Percentiles rank a stretch among this genome's conserved stretches.
Conservation (phyloP, 1,140 invertebrate genomes). For the Drosophila prosaltans region DNA sequence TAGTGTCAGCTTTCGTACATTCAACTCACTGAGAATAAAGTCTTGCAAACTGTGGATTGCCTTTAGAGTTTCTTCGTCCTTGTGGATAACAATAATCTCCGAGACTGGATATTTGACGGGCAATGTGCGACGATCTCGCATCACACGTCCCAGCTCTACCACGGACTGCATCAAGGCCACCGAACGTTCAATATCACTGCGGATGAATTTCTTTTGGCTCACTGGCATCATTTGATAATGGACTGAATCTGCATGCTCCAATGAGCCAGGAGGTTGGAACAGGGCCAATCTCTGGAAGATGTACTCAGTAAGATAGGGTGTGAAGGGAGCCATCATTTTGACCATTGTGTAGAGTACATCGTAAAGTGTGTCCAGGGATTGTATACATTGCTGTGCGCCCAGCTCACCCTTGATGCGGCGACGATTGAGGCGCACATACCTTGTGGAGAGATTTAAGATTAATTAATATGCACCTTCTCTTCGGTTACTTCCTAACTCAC, state of each 20-base stretch:
- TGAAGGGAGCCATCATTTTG: conserved; percentile 97
- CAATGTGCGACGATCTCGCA: conserved; percentile 96
- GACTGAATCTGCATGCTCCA: conserved; percentile 85
- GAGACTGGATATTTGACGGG: conserved; percentile 98
- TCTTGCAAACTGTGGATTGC: conserved; percentile 92
- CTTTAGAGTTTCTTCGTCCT: conserved; percentile 90
- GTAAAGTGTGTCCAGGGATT: conserved; percentile 94
- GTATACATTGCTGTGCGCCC: conserved; percentile 90
- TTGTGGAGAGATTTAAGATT: not conserved
- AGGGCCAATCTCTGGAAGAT: conserved; percentile 94
- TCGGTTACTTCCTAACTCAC: conserved; percentile 71
- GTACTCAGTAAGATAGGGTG: conserved; percentile 97
- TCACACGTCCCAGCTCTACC: conserved; percentile 96
- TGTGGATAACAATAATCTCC: conserved; percentile 97
- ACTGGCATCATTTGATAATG: conserved; percentile 95
- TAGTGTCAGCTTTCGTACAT: conserved; percentile 94
- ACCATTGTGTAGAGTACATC: conserved; percentile 95
- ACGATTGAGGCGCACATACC: conserved; percentile 97
- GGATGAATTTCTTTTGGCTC: conserved; percentile 89
- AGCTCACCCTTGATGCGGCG: conserved; percentile 95
- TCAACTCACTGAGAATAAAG: conserved; percentile 97
- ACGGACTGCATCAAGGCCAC: conserved; percentile 96
- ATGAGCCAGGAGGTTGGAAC: conserved; percentile 59
- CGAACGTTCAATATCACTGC: conserved; percentile 94
- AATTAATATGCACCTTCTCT: not conserved